Base-by-base conservation (phyloP, 2,888 invertebrate genomes). In the Drosophila tanythrix region DNA sequence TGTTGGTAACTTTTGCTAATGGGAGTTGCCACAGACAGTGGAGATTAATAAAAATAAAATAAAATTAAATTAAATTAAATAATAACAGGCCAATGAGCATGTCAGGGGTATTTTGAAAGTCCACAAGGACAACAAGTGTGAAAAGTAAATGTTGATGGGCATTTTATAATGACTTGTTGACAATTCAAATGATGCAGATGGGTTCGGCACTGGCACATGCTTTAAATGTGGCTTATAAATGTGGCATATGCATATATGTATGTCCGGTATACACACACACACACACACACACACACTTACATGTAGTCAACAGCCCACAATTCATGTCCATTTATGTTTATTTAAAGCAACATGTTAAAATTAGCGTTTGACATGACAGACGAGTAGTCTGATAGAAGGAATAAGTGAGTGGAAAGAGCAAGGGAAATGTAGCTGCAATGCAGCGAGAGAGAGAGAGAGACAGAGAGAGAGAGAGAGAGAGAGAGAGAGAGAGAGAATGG, bases 321-420 rank as follows among this genome's bases (percentile, higher is more conserved):
- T 25, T 35, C 25, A 15, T 52, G 21, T 36, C 81, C 80, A 82
- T 72, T 89, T 85, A 89, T 86, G 88, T 89, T 82, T 82, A 86
- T 86, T 86, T 89, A 87, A 83, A 78, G 84, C 88, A 86, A 89
- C 82, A 88, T 82, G 79, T 81, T 83, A 76, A 86, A 84, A 84
- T 89, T 83, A 88, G 76, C 70, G 81, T 83, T 72, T 77, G 70
- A 64, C 69, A 70, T 79, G 81, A 63, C 69, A 57, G 72, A 56
- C 31, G 13, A 7, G 8, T 40, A 56, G 56, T 33, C 35, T 40
- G 35, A 52, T 25, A 38, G 56, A 46, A 4, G 21, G 27, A 15
- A 25, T 8, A 15, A 46, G 15, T 25, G 43, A 13, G 13, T 21
- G 46, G 5, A 43, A 21, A 18, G 27, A 15, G 40, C 7, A 33